These are phyloP conservation scores for Xiphophorus maculatus DNA, from an alignment of 2,113 vertebrate genomes.

Conservation along the genomic window DNA sequence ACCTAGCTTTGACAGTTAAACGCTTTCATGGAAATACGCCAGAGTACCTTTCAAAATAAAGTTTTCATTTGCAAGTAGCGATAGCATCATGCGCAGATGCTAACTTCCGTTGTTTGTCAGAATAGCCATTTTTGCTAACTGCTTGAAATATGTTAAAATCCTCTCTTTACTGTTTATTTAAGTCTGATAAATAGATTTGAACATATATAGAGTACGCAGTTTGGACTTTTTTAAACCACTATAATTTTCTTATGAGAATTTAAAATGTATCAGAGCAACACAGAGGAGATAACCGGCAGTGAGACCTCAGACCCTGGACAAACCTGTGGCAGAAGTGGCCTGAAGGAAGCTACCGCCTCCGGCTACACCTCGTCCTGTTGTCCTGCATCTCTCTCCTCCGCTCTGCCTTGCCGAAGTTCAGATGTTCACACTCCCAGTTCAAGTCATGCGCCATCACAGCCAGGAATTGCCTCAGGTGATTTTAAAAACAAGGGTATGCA, in stretches of 20 bases:
- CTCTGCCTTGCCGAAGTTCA: conserved; percentile 22
- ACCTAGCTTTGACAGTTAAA: no score
- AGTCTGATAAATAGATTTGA: neutral
- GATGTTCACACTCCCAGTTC: conserved; percentile 25
- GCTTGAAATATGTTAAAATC: neutral
- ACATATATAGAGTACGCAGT: neutral
- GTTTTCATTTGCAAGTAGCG: neutral
- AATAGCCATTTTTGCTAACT: conserved; percentile 1
- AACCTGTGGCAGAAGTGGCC: conserved; percentile 3
- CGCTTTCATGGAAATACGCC: no score
- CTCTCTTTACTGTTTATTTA: neutral
- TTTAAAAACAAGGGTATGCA: neutral
- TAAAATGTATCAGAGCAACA: conserved; percentile 69
- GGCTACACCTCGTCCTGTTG: neutral
- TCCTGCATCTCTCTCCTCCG: conserved; percentile 32
- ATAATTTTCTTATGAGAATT: neutral
- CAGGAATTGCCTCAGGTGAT: conserved; percentile 45
- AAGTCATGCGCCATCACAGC: neutral
- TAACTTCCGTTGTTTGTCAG: neutral
- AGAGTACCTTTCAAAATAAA: neutral
- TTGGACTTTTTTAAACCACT: rapidly evolving
- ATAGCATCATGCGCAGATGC: conserved; percentile 7
- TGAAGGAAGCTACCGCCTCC: neutral
- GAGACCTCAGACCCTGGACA: conserved; percentile 35
- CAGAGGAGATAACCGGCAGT: conserved; percentile 61